These are phyloP conservation scores for Rhyacichthys aspro DNA, from an alignment of 2,797 vertebrate species.

Conservation along the genomic window DNA sequence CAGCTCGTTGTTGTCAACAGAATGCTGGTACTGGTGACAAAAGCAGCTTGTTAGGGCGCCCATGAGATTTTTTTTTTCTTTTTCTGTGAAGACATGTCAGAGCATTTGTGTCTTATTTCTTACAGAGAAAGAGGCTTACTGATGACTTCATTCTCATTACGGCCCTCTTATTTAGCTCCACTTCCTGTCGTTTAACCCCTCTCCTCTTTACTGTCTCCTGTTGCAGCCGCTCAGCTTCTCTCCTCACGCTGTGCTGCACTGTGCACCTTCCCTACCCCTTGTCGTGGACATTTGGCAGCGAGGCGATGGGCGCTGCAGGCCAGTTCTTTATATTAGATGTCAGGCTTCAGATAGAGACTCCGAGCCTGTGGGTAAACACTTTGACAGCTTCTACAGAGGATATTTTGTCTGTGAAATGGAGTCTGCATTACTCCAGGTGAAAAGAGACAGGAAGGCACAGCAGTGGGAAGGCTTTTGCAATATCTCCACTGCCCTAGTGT, in stretches of 20 bases:
- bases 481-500: constrained; percentile 22
- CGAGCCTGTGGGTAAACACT: constrained; percentile 80
- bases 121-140: constrained; percentile 10
- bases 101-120: constrained; percentile 16
- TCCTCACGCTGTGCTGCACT: not conserved
- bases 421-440: constrained; percentile 74
- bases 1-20: constrained; percentile 4
- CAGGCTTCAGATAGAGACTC: constrained; percentile 82
- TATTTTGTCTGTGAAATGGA: constrained; percentile 83
- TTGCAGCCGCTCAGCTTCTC: not conserved
- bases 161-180: constrained; percentile 23
- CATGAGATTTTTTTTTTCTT: constrained; percentile 17
- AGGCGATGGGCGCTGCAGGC: constrained; percentile 71
- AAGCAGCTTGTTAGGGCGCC: not conserved
- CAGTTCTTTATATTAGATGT: constrained; percentile 82
- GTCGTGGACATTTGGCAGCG: constrained; percentile 48
- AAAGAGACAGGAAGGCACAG: constrained; percentile 46
- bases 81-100: constrained; percentile 16
- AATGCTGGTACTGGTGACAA: constrained; percentile 15
- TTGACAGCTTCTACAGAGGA: constrained; percentile 81
- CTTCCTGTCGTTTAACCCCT: constrained; percentile 34
- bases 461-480: constrained; percentile 35
- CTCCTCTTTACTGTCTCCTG: constrained; percentile 14
- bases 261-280: constrained; percentile 33
- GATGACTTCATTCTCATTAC: constrained; percentile 29